phyloP scores from a whole-genome alignment of 2,113 vertebrate genomes.

The Xyrauchen texanus region DNA sequence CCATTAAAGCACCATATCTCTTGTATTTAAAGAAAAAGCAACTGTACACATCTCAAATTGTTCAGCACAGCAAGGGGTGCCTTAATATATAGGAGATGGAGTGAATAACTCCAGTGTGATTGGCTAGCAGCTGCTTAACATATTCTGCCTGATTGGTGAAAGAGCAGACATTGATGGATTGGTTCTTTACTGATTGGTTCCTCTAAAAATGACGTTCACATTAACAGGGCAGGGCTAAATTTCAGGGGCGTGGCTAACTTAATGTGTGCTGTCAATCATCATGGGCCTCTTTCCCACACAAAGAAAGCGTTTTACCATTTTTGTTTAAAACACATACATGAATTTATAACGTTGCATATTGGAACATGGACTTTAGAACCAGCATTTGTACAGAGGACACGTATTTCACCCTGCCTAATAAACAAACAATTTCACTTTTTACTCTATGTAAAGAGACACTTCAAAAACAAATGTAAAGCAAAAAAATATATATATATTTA shows the following conservation, averaged over 20 bases:
- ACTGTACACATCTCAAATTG: neutral
- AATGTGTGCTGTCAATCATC: conserved; percentile 55
- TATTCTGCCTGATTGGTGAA: conserved; percentile 50
- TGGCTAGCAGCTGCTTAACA: conserved; percentile 50
- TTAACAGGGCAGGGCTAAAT: conserved; percentile 40
- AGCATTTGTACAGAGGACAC: too few relatives aligned
- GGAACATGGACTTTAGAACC: too few relatives aligned
- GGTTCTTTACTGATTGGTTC: conserved; percentile 51
- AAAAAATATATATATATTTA: too few relatives aligned
- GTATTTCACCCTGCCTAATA: too few relatives aligned
- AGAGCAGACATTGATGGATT: conserved; percentile 61
- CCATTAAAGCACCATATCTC: neutral
- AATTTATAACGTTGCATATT: too few relatives aligned
- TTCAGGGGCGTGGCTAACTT: conserved; percentile 20
- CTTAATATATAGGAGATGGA: conserved; percentile 43
- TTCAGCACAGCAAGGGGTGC: neutral
- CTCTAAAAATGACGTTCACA: conserved; percentile 45
- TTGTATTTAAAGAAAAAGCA: neutral
- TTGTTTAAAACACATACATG: neutral
- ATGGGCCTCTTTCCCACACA: conserved; percentile 1
- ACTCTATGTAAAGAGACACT: neutral
- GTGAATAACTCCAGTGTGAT: conserved; percentile 29
- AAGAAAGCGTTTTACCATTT: conserved; percentile 31
- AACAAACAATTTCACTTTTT: neutral
- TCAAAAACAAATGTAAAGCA: too few relatives aligned